Conservation (phyloP, 1,140 invertebrate genomes). For the Oncopeltus fasciatus region DNA sequence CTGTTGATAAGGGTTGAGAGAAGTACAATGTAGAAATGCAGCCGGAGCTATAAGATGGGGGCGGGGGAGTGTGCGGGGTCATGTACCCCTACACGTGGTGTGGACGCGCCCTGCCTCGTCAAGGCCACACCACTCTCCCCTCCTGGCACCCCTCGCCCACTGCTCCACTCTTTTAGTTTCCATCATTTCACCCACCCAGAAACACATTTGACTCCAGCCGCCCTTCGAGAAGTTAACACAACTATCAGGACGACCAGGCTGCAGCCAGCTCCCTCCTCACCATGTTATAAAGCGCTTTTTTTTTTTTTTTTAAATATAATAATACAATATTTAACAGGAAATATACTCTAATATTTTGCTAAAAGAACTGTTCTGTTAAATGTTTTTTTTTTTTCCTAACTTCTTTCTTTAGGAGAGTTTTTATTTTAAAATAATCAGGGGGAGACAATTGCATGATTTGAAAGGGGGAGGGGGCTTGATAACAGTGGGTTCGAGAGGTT, state of each 20-base stretch:
- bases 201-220: too few relatives aligned
- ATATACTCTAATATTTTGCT: too few relatives aligned
- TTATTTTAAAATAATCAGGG: too few relatives aligned
- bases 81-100: slow-evolving; percentile 8
- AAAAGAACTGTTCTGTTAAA: too few relatives aligned
- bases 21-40: too few relatives aligned
- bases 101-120: neutral
- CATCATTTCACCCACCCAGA: too few relatives aligned
- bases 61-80: slow-evolving; percentile 3
- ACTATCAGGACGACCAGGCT: neutral
- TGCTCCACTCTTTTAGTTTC: too few relatives aligned
- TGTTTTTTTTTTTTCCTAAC: too few relatives aligned
- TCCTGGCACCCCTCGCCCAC: neutral
- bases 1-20: too few relatives aligned
- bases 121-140: neutral
- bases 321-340: too few relatives aligned
- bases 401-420: too few relatives aligned
- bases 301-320: too few relatives aligned
- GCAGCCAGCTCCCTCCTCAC: neutral
- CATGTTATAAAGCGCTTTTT: neutral
- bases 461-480: neutral
- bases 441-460: neutral
- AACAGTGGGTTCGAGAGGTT: neutral
- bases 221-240: neutral
- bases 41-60: neutral